Base-by-base conservation (phyloP, 2,888 invertebrate species). In the Lamellibrachia columna region DNA sequence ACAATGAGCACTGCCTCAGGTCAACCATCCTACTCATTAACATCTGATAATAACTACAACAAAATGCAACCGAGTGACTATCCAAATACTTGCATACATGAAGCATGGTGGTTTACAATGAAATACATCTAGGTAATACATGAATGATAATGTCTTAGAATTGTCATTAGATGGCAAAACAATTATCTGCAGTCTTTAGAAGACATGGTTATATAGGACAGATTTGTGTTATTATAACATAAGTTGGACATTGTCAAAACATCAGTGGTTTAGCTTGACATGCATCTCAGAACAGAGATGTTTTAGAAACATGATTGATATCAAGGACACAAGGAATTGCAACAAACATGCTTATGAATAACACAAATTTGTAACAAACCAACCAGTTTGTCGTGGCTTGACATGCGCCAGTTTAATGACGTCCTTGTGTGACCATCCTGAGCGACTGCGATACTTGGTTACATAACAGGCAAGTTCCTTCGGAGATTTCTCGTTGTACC, bases 361-460 rank as follows among this genome's bases (percentile, higher is more conserved):
- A 3, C 15, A 75, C 75, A 28, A 91, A 53, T 91, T 1, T 53
- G 40, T 40, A 91, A 53, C 15, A 92, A 90, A 53, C 91, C 94
- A 94, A 96, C 96, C 95, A 92, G 95, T 95, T 93, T 95, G 95
- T 90, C 93, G 93, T 52, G 95, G 95, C 92, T 95, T 95, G 91
- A 95, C 94, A 93, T 96, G 95, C 40, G 94, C 94, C 90, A 96
- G 94, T 93, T 97, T 95, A 97, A 97, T 96, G 52, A 98, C 97
- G 95, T 98, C 98, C 95, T 97, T 98, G 95, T 98, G 98, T 0
- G 97, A 97, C 97, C 98, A 98, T 9, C 98, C 97, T 94, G 97
- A 97, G 94, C 97, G 97, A 55, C 97, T 97, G 93, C 97, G 97
- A 92, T 97, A 97, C 95, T 97, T 97, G 3, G 97, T 97, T 60